These are phyloP conservation scores for Macaria notata DNA, from an alignment of 2,888 invertebrate genomes.

Conservation along the genomic window DNA sequence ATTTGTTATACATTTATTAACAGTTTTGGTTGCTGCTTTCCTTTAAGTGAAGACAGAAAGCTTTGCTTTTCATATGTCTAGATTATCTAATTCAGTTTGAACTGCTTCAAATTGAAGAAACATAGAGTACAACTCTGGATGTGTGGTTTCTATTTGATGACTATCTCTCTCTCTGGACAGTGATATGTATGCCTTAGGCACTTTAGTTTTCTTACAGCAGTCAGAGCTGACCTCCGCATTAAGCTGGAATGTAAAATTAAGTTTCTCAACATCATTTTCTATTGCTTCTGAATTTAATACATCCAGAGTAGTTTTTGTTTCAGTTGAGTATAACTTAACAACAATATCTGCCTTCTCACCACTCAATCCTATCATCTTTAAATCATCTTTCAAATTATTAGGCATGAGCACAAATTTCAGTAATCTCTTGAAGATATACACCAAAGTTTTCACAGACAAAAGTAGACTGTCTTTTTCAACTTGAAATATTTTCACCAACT, in stretches of 20 bases:
- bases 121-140: constrained; percentile 64
- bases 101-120: constrained; percentile 71
- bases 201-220: constrained; percentile 63
- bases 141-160: constrained; percentile 66
- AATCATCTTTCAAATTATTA: constrained; percentile 59
- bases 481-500: constrained; percentile 66
- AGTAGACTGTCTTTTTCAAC: constrained; percentile 54
- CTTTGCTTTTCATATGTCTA: constrained; percentile 39
- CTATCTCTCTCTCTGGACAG: constrained; percentile 43
- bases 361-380: constrained; percentile 55
- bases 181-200: constrained; percentile 65
- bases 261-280: constrained; percentile 42
- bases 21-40: too few relatives aligned
- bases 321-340: constrained; percentile 68
- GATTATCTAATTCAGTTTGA: constrained; percentile 71
- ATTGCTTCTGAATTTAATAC: constrained; percentile 49
- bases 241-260: constrained; percentile 64
- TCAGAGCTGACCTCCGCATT: constrained; percentile 74
- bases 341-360: constrained; percentile 62
- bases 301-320: constrained; percentile 61
- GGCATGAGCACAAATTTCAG: constrained; percentile 73
- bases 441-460: constrained; percentile 61
- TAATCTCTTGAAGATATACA: constrained; percentile 64
- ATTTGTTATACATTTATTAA: too few relatives aligned
- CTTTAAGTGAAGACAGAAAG: too few relatives aligned